Percentiles rank a stretch among this genome's conserved stretches.
Evolutionary conservation across 2,113 vertebrate genomes (phyloP).

Genomic region (Saimiri boliviensis): DNA sequence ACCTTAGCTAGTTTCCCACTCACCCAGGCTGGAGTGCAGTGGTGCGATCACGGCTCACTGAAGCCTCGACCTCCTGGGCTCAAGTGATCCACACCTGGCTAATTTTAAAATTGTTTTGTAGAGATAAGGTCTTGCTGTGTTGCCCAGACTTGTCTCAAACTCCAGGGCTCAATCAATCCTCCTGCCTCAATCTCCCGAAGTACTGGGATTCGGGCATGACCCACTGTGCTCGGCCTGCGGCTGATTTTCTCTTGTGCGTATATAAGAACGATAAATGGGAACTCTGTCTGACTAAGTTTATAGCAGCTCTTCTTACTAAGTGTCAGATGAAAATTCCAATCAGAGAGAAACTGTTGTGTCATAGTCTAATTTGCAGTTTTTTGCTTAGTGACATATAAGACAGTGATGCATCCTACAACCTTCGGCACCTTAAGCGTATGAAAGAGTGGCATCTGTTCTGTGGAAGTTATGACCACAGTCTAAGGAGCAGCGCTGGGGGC

Average conservation of each 20-base stretch:
- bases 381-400: background rate
- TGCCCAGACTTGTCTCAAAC: too few relatives aligned
- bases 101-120: too few relatives aligned
- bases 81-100: too few relatives aligned
- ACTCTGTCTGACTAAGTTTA: background rate
- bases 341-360: background rate
- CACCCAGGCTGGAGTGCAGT: too few relatives aligned
- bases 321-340: background rate
- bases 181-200: too few relatives aligned
- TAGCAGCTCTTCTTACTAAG: background rate
- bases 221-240: background rate
- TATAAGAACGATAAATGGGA: background rate
- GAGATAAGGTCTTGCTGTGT: too few relatives aligned
- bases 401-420: accelerated
- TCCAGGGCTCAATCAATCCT: too few relatives aligned
- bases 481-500: background rate
- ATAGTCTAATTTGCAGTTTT: background rate
- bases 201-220: too few relatives aligned
- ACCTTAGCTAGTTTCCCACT: background rate
- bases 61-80: too few relatives aligned
- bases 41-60: too few relatives aligned
- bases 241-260: background rate
- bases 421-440: background rate
- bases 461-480: background rate
- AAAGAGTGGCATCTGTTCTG: background rate